Evolutionary conservation across 2,113 vertebrate genomes (phyloP), one percentile per base, ranked within the genome.

Genomic region (Eulemur macaco): DNA sequence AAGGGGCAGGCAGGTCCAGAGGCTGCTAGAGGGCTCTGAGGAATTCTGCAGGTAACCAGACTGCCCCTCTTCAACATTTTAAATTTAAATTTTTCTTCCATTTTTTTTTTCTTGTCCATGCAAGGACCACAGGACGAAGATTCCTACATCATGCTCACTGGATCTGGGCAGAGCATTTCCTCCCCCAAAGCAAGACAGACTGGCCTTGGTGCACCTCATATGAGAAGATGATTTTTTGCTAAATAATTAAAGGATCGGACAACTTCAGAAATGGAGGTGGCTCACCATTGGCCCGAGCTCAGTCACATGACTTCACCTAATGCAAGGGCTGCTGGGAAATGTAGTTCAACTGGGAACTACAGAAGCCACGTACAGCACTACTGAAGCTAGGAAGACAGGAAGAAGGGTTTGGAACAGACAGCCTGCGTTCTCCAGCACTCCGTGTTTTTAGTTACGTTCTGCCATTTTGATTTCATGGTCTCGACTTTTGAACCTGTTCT

Each of bases 361-460:
- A 64, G 13, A 1, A 6, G 8, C 1, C 0, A 21, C 10, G 0
- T 8, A 6, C 0, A 25, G 47, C 1, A 5, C 8, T 13, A 3
- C 45, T 17, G 10, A n/a, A 47, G 29, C 39, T 84, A 58, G 27
- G 18, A n/a, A 68, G 3, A 54, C 8, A 8, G 13, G 42, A 21
- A 37, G 14, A 37, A 18, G 23, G 52, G 66, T 18, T 20, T 10
- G 4, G 8, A 3, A 9, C 18, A 13, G 14, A 37, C 23, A 6
- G 31, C n/a, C 9, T 54, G 8, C 3, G 3, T 12, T 52, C 18
- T 50, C 5, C 0, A 31, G 17, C 1, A 1, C 23, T n/a, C 21
- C 0, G 3, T 13, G 39, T 6, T 50, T 47, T 73, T 27, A 2
- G 11, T 37, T n/a, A 12, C 1, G 2, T 14, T 73, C 17, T 39